A percentile compares a stretch with the other conserved stretches of the same genome.
phyloP scores from a whole-genome alignment of 2,888 invertebrate species.

The Trachelus tabidus region DNA sequence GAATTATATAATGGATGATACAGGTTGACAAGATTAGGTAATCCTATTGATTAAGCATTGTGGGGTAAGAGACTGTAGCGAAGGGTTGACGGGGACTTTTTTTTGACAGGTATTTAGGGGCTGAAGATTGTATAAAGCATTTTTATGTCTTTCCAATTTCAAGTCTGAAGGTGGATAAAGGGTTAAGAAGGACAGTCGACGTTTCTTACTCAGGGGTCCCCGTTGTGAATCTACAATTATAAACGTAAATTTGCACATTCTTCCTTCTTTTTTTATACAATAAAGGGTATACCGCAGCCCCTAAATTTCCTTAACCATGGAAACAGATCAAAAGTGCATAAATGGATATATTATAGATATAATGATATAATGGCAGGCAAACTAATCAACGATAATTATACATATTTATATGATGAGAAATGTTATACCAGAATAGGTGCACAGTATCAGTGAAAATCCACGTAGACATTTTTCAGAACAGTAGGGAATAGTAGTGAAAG shows the following conservation, averaged over 20 bases:
- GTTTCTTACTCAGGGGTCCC: background rate
- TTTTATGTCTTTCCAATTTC: background rate
- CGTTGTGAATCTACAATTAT: background rate
- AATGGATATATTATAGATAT: background rate
- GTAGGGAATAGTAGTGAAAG: slow-evolving; percentile 6
- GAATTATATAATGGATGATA: background rate
- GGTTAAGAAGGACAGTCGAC: background rate
- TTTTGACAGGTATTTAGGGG: background rate
- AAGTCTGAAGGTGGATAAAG: background rate
- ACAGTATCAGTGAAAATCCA: background rate
- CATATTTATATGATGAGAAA: too few relatives aligned
- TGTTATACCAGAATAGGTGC: too few relatives aligned
- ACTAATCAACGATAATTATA: background rate
- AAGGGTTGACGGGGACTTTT: background rate
- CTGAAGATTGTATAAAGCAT: background rate
- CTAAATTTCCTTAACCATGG: background rate
- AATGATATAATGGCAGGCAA: background rate
- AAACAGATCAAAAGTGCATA: background rate
- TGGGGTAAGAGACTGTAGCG: background rate
- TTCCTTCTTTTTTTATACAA: background rate
- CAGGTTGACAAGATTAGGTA: background rate
- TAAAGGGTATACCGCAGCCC: background rate
- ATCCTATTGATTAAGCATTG: background rate
- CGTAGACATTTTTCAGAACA: background rate
- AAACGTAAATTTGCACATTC: background rate